Evolutionary conservation across 2,113 vertebrate genomes (phyloP), one percentile per base, ranked within the genome.

Genomic region (Paralichthys olivaceus): DNA sequence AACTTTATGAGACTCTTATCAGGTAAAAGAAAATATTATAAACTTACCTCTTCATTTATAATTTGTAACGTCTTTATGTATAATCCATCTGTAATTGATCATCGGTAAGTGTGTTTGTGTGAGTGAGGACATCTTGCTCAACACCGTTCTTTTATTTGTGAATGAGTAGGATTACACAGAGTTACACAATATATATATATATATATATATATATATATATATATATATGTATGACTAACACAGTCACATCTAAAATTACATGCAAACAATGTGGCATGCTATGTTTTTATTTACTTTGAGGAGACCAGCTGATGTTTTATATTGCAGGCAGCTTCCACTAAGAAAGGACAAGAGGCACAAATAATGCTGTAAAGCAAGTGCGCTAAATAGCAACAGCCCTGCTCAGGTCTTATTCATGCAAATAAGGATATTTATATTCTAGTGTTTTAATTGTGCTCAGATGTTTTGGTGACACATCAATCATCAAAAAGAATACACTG

Each of bases 1-100:
- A 60, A 32, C 78, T 88, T 93, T 58, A 71, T 53, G 65, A 89
- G 91, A 57, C 85, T 91, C 32, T 23, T 83, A 23, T 94, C 94
- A 87, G 93, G 94, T 94, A 92, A 90, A 20, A 23, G 5, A 57
- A 76, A 62, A 55, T n/a, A 26, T 63, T 25, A 32, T 7, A 45
- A 55, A 32, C 69, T 9, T 54, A 25, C 11, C 45, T 49, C 19
- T 17, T 15, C 17, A 40, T 13, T 40, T 37, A 6, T 8, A 32
- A 32, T 32, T 32, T 32, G 29, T 32, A 32, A 7, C 29, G 7
- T 7, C 7, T 6, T 32, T 7, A 32, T 32, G 7, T 34, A 34
- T 34, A 9, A 34, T 34, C 32, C 32, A 34, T 34, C 9, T 2
- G 0, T 34, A 34, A 12, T 29, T 71, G 67, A 14, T 54, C 1